phyloP scores from a whole-genome alignment of 1,140 invertebrate species.

The Rhopalosiphum maidis region DNA sequence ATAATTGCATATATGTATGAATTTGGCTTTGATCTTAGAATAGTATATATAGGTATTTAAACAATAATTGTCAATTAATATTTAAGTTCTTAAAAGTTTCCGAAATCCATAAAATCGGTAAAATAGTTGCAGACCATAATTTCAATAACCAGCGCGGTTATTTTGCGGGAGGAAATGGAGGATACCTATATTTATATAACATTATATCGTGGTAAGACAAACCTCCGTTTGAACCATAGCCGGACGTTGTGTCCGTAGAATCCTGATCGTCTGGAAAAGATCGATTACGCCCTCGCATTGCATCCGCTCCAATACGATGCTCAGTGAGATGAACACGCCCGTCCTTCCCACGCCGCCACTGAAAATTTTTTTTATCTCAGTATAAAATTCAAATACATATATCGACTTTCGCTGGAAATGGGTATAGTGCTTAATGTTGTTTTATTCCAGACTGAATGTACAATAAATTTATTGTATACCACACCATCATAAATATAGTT shows the following conservation, averaged over 20 bases:
- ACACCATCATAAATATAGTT: not conserved
- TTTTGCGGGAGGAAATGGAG: too few relatives aligned
- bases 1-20: too few relatives aligned
- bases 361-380: constrained; percentile 52
- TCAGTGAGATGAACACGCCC: constrained; percentile 97
- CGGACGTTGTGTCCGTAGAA: constrained; percentile 95
- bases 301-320: constrained; percentile 98
- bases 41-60: too few relatives aligned
- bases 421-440: not conserved
- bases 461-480: not conserved
- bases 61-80: too few relatives aligned
- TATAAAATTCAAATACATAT: not conserved
- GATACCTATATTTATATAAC: too few relatives aligned
- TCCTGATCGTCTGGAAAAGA: constrained; percentile 98
- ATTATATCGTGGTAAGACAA: constrained; percentile 58
- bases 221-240: constrained; percentile 99
- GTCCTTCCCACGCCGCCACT: constrained; percentile 95
- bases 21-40: too few relatives aligned
- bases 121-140: too few relatives aligned
- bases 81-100: too few relatives aligned
- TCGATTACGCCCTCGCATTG: constrained; percentile 98
- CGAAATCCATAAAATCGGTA: too few relatives aligned
- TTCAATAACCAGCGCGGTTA: too few relatives aligned
- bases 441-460: not conserved
- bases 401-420: not conserved